A percentile compares a stretch with the other conserved stretches of the same genome.
phyloP scores from a whole-genome alignment of 64 coral and sea anemone genomes.

The Montipora capricornis region DNA sequence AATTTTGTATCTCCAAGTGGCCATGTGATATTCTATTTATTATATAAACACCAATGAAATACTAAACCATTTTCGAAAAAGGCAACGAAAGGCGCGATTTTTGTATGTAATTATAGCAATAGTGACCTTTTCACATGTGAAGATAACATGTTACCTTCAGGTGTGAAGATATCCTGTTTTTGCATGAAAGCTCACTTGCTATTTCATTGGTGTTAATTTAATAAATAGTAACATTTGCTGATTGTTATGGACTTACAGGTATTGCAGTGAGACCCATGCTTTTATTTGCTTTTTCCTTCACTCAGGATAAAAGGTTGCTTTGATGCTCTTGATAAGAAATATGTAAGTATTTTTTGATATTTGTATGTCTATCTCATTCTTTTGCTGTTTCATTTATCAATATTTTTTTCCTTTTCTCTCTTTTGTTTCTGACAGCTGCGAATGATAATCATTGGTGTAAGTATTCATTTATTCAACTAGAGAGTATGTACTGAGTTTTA shows the following conservation, averaged over 20 bases:
- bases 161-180: no score
- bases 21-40: no score
- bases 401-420: slow-evolving; percentile 10
- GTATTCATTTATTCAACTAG: slow-evolving; percentile 27
- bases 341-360: slow-evolving; percentile 44
- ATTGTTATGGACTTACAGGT: neutral
- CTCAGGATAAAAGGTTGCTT: slow-evolving; percentile 79
- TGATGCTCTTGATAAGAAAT: slow-evolving; percentile 81
- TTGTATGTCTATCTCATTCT: neutral
- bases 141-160: no score
- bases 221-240: neutral
- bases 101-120: no score
- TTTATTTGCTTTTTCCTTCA: neutral
- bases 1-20: no score
- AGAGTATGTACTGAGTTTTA: no score
- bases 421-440: slow-evolving; percentile 62
- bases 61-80: no score
- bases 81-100: no score
- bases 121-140: no score
- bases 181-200: no score
- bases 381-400: neutral
- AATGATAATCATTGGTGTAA: slow-evolving; percentile 91
- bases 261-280: neutral
- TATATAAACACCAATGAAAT: no score
- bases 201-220: no score